These are phyloP conservation scores for Corythaixoides concolor DNA, from an alignment of 2,113 vertebrate species.

Conservation along the genomic window DNA sequence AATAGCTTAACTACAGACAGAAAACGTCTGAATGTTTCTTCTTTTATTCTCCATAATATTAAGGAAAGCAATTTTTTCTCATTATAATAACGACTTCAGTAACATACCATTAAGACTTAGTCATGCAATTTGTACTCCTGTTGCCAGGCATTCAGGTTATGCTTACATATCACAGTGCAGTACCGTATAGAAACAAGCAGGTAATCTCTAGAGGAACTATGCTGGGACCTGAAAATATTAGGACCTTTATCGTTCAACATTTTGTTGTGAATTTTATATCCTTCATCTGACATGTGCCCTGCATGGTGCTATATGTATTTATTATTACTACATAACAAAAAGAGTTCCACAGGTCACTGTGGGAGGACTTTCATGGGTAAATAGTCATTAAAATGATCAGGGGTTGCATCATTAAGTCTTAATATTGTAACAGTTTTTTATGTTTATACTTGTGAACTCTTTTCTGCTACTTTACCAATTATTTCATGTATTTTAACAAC, in stretches of 20 bases:
- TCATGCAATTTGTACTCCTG: not conserved
- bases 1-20: not conserved
- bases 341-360: not conserved
- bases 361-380: not conserved
- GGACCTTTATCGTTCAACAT: not conserved
- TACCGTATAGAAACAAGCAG: not conserved
- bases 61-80: not conserved
- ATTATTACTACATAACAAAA: not conserved
- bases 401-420: not conserved
- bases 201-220: not conserved
- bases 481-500: not conserved
- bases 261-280: not conserved
- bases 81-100: not conserved
- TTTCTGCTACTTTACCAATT: not conserved
- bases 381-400: not conserved
- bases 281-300: not conserved
- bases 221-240: not conserved
- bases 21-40: not conserved
- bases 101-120: not conserved
- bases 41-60: not conserved
- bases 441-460: accelerated
- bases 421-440: not conserved
- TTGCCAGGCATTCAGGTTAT: not conserved
- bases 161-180: not conserved
- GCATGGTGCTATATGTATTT: not conserved